Conservation (phyloP, 2,888 invertebrate species). For the Drosophila melanocephala region DNA sequence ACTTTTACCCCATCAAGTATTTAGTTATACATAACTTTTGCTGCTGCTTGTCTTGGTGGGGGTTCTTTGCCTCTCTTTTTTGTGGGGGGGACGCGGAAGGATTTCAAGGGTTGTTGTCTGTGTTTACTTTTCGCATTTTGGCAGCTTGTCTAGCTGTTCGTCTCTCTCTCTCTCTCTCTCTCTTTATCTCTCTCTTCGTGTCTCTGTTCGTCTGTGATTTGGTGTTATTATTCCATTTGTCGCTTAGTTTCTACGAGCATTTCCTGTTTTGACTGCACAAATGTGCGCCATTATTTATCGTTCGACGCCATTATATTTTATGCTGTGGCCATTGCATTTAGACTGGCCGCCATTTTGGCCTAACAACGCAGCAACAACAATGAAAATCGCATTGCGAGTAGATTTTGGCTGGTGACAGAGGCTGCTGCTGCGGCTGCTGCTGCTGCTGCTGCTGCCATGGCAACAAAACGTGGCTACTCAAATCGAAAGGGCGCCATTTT, state of each 20-base stretch:
- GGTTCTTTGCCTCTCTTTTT: too few relatives aligned
- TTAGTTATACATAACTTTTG: slow-evolving; percentile 43
- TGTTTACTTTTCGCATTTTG: slow-evolving; percentile 34
- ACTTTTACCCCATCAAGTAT: slow-evolving; percentile 44
- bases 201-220: slow-evolving; percentile 19
- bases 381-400: slow-evolving; percentile 37
- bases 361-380: slow-evolving; percentile 2
- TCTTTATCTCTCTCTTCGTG: background rate
- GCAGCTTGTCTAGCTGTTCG: slow-evolving; percentile 16
- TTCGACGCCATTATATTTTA: slow-evolving; percentile 68
- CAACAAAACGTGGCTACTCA: slow-evolving; percentile 50
- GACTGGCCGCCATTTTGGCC: slow-evolving; percentile 54
- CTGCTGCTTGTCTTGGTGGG: background rate
- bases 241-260: slow-evolving; percentile 66
- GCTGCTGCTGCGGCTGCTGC: slow-evolving; percentile 9
- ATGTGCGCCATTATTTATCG: slow-evolving; percentile 72
- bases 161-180: background rate
- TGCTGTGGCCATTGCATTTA: slow-evolving; percentile 55
- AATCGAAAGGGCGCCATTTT: slow-evolving; percentile 55
- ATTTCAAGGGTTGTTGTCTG: slow-evolving; percentile 40
- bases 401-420: slow-evolving; percentile 23
- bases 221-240: slow-evolving; percentile 74
- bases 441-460: slow-evolving; percentile 63
- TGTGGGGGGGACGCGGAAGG: background rate
- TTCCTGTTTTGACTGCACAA: slow-evolving; percentile 80